Evolutionary conservation across 2,113 vertebrate genomes (phyloP), one percentile per base, ranked within the genome.

Genomic region (Nycticryphes semicollaris): DNA sequence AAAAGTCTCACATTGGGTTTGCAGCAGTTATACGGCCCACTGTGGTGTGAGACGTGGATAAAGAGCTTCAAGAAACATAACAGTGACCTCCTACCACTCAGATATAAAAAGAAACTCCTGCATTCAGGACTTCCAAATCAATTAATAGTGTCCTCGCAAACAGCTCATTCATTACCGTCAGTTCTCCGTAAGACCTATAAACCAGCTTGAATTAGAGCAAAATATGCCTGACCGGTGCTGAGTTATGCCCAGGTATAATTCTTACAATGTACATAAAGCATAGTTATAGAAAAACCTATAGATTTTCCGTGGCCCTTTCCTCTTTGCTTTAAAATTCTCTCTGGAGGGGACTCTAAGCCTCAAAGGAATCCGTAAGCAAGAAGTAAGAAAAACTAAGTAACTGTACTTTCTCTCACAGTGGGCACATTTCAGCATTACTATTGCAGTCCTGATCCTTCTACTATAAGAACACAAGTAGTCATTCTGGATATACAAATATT

Each of bases 381-480:
- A 50, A 89, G 45, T 68, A 91, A 79, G 80, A 82, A 90, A 90
- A 95, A n/a, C 37, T 47, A 39, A 90, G 69, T 57, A 90, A 85
- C 45, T 56, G 16, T 27, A 22, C 43, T 84, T 83, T 74, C 56
- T 35, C 53, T 86, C 73, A 75, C 66, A 57, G 60, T 28, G 47
- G 47, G 74, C 62, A 83, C 17, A 51, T 68, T 89, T 64, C 84
- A 92, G 62, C 69, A 37, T 89, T 66, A 54, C 80, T 91, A 28
- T 31, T 86, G 69, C 76, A 59, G 81, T 31, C 88, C 72, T 62
- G 33, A 56, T 75, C 41, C 41, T 89, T 35, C 86, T 87, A 12
- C 41, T 70, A 24, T 47, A 79, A 66, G 57, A 90, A n/a, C 41
- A 66, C 53, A 56, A 24, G 47, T 25, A 82, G 63, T 79, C 39